phyloP scores from a whole-genome alignment of 2,888 invertebrate species.

The Alentia gelatinosa region DNA sequence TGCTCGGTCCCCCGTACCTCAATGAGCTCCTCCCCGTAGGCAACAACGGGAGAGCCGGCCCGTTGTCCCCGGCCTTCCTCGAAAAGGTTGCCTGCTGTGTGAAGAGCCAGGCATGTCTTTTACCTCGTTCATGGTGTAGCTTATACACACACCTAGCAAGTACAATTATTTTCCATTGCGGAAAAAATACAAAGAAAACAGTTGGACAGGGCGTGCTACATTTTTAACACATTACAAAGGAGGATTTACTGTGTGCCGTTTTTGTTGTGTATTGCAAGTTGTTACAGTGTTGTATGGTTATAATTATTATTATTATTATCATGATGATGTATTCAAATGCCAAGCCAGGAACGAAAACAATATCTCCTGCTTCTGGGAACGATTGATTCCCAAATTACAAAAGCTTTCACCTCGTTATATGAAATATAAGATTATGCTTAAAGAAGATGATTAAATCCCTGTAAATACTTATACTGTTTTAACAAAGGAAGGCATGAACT shows the following conservation, averaged over 20 bases:
- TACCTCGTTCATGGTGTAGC: not conserved
- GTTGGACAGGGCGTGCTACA: not conserved
- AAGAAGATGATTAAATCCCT: not conserved
- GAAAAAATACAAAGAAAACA: not conserved
- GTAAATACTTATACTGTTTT: not conserved
- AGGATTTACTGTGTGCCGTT: constrained; percentile 23
- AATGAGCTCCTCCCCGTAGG: not conserved
- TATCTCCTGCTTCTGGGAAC: too few relatives aligned
- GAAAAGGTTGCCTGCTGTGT: not conserved
- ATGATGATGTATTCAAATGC: not conserved
- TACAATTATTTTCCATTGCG: not conserved
- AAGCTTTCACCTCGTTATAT: not conserved
- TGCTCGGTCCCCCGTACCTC: not conserved
- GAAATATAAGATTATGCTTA: not conserved
- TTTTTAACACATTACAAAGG: not conserved
- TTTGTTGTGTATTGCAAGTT: constrained; percentile 45
- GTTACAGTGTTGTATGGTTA: constrained; percentile 39
- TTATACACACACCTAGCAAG: not conserved
- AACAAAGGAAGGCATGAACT: not conserved
- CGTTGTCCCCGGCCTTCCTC: not conserved
- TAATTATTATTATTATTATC: not conserved
- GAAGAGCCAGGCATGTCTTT: not conserved
- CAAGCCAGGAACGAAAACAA: not conserved
- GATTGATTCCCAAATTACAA: too few relatives aligned
- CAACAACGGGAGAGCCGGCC: not conserved